A percentile compares a stretch with the other conserved stretches of the same genome.
phyloP scores from a whole-genome alignment of 1,140 invertebrate genomes.

The Zaprionus davidi region DNA sequence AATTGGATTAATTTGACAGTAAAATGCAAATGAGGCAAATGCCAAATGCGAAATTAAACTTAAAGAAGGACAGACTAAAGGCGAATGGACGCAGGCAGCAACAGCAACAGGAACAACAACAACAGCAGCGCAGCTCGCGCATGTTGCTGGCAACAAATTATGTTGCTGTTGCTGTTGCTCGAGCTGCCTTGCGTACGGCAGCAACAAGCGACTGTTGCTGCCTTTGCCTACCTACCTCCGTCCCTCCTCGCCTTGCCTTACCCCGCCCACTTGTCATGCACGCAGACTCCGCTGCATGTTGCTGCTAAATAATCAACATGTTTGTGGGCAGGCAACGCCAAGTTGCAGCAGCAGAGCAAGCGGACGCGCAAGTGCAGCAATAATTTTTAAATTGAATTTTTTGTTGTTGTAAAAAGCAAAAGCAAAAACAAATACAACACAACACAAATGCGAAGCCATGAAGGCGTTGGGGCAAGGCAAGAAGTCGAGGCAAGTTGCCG shows the following conservation, averaged over 20 bases:
- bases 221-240: background rate
- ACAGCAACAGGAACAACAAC: constrained; percentile 1
- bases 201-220: constrained; percentile 21
- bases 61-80: constrained; percentile 36
- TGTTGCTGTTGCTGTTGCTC: constrained; percentile 55
- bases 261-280: constrained; percentile 31
- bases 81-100: constrained; percentile 3
- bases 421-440: constrained; percentile 47
- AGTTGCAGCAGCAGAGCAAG: constrained; percentile 39
- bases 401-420: constrained; percentile 47
- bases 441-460: constrained; percentile 37
- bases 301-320: constrained; percentile 76
- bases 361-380: constrained; percentile 71
- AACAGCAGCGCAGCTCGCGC: background rate
- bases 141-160: constrained; percentile 77
- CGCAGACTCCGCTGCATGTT: constrained; percentile 33
- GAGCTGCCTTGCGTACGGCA: constrained; percentile 30
- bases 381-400: constrained; percentile 83
- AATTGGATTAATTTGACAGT: constrained; percentile 84
- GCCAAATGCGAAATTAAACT: constrained; percentile 74
- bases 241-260: background rate
- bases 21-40: constrained; percentile 82
- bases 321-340: constrained; percentile 40
- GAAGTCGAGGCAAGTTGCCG: constrained; percentile 27
- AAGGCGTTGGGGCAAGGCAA: constrained; percentile 12